Evolutionary conservation across 2,797 vertebrate genomes (phyloP), one percentile per base, ranked within the genome.

Genomic region (Rhinogobio ventralis): DNA sequence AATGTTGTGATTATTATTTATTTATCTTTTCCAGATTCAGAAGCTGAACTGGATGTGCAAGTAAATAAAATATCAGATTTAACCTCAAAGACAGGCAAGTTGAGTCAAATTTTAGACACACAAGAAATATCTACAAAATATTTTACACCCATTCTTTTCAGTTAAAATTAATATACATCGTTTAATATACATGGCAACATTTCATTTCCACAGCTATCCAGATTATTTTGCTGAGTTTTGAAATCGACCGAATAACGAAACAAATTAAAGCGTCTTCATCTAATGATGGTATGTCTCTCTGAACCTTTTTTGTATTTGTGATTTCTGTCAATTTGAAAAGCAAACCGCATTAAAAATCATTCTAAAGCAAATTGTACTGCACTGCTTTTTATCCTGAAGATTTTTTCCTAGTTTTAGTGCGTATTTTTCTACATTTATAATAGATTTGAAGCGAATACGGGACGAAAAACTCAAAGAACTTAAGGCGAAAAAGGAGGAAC

Each of bases 221-320:
- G 81, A 51, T 82, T 74, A 64, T 74, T 74, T 73, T 73, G 42
- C 42, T 64, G 30, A 57, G 81, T 57, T n/a, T 36, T 15, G 81
- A 74, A 74, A 64, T 82, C 74, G 28, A 74, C 14, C 20, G 19
- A 25, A 36, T 64, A 51, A 64, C 5, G 2, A 82, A 74, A 36
- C 28, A 82, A 49, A 51, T 82, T 11, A 64, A 64, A 51, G 28
- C 42, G 19, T 73, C 68, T 46, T n/a, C 42, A 36, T 82, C 69
- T 23, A 62, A 64, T 49, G 57, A 74, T 0, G 20, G 81, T 82
- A 60, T 7, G 69, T 64, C 8, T 62, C 2, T 30, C n/a, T 78
- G 45, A 28, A 25, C 6, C 13, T 3, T 62, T 39, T 81, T 71
- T 72, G 4, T 28, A 5, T 5, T 33, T 23, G 19, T 49, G 4